A percentile compares a stretch with the other conserved stretches of the same genome.
phyloP scores from a whole-genome alignment of 2,888 invertebrate genomes.

The Hydrotaea cyrtoneurina region DNA sequence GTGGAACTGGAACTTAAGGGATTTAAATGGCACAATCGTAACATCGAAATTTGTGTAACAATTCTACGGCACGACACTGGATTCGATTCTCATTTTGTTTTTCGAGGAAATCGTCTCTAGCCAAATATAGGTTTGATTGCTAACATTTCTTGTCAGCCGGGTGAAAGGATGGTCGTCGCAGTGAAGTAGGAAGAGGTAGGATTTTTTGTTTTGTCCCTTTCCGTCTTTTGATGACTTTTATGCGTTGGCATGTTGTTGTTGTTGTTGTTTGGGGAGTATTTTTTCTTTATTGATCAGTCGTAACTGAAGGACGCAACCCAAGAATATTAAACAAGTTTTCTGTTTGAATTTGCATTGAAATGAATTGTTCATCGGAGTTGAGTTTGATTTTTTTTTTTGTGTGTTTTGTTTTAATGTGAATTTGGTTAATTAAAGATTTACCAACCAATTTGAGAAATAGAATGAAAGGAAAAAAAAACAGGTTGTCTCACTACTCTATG shows the following conservation, averaged over 20 bases:
- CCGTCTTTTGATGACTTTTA: background rate
- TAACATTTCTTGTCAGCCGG: background rate
- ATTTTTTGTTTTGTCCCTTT: background rate
- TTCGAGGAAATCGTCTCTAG: background rate
- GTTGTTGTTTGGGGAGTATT: background rate
- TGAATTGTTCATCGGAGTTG: constrained; percentile 11
- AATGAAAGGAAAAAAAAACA: too few species aligned
- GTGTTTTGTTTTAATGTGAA: background rate
- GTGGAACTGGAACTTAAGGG: background rate
- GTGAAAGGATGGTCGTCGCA: background rate
- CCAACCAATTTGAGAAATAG: background rate
- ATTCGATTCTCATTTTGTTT: background rate
- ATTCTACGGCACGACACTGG: background rate
- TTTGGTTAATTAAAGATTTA: constrained; percentile 18
- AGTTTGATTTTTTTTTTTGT: too few species aligned
- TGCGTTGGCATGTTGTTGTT: background rate
- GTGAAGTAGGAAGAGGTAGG: too few species aligned
- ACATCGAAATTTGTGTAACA: background rate
- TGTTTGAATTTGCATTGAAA: constrained; percentile 23
- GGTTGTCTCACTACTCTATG: background rate
- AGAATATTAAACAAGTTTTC: background rate
- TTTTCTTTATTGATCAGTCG: background rate
- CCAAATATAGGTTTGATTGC: constrained; percentile 1
- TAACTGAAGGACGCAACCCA: background rate
- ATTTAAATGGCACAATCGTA: constrained; percentile 19